Evolutionary conservation across 2,888 invertebrate genomes (phyloP).

Genomic region (Acronicta alni): DNA sequence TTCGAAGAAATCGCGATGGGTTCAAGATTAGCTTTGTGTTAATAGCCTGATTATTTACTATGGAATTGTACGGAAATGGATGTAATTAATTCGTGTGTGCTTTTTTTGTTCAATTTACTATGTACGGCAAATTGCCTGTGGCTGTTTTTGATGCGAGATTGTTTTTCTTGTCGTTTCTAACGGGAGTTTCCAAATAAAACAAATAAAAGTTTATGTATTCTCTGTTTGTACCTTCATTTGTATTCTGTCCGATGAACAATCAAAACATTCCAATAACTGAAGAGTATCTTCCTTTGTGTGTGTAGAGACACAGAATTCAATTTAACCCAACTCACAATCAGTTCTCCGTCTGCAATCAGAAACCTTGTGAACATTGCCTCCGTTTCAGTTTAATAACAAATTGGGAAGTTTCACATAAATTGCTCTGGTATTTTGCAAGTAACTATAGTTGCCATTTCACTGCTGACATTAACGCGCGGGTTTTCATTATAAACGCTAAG

Average conservation of each 20-base stretch:
- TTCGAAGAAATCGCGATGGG: constrained; percentile 27
- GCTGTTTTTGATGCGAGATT: constrained; percentile 3
- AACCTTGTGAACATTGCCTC: constrained; percentile 21
- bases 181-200: constrained; percentile 10
- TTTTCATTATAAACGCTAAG: constrained; percentile 21
- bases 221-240: background rate
- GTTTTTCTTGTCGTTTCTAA: constrained; percentile 26
- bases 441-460: constrained; percentile 28
- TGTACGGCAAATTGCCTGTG: constrained; percentile 15
- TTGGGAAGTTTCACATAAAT: constrained; percentile 29
- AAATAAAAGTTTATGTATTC: constrained; percentile 10
- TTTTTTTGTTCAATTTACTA: constrained; percentile 13
- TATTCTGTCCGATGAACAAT: background rate
- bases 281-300: constrained; percentile 14
- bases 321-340: constrained; percentile 37
- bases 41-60: constrained; percentile 28
- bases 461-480: constrained; percentile 14
- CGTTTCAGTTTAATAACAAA: constrained; percentile 37
- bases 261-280: constrained; percentile 9
- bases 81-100: constrained; percentile 21
- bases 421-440: constrained; percentile 27
- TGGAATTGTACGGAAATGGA: constrained; percentile 21
- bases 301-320: constrained; percentile 31
- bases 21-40: constrained; percentile 33
- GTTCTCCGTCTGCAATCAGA: constrained; percentile 37